phyloP scores from a whole-genome alignment of 2,888 invertebrate genomes.

The Apamea monoglypha region DNA sequence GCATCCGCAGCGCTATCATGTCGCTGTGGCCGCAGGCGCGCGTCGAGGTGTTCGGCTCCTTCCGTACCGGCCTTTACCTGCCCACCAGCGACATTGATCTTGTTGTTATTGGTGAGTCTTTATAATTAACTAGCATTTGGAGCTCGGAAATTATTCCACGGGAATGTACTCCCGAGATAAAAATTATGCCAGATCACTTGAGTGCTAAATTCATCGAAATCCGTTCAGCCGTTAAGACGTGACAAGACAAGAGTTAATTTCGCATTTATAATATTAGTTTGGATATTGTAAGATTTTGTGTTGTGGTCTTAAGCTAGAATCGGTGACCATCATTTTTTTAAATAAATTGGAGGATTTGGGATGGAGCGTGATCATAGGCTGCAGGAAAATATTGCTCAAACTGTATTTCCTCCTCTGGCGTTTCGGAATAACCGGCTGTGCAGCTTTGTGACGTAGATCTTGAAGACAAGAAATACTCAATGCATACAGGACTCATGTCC shows the following conservation, averaged over 20 bases:
- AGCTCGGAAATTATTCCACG: background rate
- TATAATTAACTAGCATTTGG: background rate
- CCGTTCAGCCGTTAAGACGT: background rate
- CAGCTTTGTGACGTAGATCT: background rate
- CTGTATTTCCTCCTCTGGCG: background rate
- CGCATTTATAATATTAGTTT: background rate
- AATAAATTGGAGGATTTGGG: background rate
- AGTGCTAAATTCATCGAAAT: background rate
- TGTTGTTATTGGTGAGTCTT: conserved; percentile 91
- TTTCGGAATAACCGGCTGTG: background rate
- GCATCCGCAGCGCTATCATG: conserved; percentile 96
- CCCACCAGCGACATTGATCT: conserved; percentile 96
- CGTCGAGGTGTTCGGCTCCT: conserved; percentile 99
- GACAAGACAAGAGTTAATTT: no score
- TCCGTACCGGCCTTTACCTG: conserved; percentile 98
- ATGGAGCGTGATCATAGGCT: background rate
- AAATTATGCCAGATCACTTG: background rate
- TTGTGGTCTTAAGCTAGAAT: no score
- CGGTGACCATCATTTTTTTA: background rate
- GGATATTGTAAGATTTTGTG: background rate
- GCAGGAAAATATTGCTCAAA: background rate
- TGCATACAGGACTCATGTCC: background rate
- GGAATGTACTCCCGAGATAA: background rate
- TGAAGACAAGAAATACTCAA: background rate
- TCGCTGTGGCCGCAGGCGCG: conserved; percentile 98